Base-by-base conservation (phyloP, 2,797 vertebrate genomes). In the Pangasius larnaudii region DNA sequence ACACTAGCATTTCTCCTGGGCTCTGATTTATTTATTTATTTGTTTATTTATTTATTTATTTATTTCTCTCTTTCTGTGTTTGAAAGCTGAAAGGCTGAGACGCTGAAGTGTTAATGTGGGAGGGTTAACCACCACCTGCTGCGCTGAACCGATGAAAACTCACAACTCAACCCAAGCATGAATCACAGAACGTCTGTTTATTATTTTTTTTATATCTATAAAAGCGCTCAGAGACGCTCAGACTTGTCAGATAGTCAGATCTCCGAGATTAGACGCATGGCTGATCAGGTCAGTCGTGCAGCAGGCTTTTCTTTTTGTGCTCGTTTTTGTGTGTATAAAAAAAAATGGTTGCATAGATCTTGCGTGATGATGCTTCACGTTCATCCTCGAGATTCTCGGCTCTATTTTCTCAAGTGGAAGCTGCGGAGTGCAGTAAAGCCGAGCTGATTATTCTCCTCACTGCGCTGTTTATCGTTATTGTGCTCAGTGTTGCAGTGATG, bases 71-170 rank as follows among this genome's bases (percentile, higher is more conserved):
- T 65, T 61, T 65, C 5, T 56, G n/a, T 27, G 10, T 53, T 39
- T 42, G 49, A 81, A 71, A 19, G 49, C 42, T 82, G 65, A 80
- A 71, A 80, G 42, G 78, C n/a, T 22, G 18, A 79, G 27, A 30
- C 51, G 74, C 49, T 67, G 61, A 82, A 61, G 82, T 82, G 56
- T 30, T 83, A 18, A 83, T 27, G 36, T 49, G 65, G 65, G 78
- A 30, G 78, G 36, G 27, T 80, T 81, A 36, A 24, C 49, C 83
- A 58, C 49, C 46, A 58, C 27, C 61, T 51, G 81, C 61, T 67
- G 61, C 42, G 9, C 61, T 10, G 42, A 49, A 11, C 59, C 11
- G 61, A 67, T n/a, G 1, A n/a, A 10, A 81, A 81, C 16, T 56
- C 58, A 10, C 5, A 61, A 46, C 61, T 67, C 42, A 30, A 33